A percentile compares a stretch with the other conserved stretches of the same genome.
These are phyloP conservation scores for Sus scrofa DNA, from an alignment of 2,113 vertebrate genomes.

Conservation along the genomic window T2T-Sscrofa CM000812.6:233185001-233185500, in stretches of 20 bases:
- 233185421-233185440: not conserved
- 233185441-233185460: not conserved
- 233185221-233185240: not conserved
- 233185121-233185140: conserved; percentile 35
- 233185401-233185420: not conserved
- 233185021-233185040: not conserved
- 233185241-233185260: not conserved
- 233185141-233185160: not conserved
- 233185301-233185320: not conserved
- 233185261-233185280: not conserved
- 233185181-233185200: not conserved
- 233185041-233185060: not conserved
- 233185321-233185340: not conserved
- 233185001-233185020: not conserved
- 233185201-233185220: not conserved
- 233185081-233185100: not conserved
- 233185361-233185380: not conserved
- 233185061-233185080: not conserved
- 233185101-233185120: not conserved
- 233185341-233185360: not conserved
- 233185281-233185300: not conserved
- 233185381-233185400: not conserved
- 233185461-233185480: not conserved
- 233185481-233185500: not conserved
- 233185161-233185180: not conserved